Evolutionary conservation across 2,113 vertebrate genomes (phyloP).

Genomic region (Podarcis raffonei): DNA sequence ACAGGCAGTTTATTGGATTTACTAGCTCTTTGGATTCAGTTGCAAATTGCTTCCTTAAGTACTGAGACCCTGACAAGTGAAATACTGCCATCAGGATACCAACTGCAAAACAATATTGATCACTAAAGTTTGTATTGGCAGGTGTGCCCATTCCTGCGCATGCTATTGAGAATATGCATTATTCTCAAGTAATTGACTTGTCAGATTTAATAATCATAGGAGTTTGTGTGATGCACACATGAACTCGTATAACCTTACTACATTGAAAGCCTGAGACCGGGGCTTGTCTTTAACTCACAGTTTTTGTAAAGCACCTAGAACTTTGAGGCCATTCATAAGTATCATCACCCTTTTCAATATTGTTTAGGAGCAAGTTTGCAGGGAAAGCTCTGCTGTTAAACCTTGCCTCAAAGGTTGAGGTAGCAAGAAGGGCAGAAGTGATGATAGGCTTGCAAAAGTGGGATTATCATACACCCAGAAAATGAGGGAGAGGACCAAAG

Average conservation of each 20-base stretch:
- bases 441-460: neutral
- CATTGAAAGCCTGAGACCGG: neutral
- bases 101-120: neutral
- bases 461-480: neutral
- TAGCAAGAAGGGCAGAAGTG: neutral
- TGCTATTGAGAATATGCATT: neutral
- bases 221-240: neutral
- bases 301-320: neutral
- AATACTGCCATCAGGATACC: neutral
- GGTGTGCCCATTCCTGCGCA: rapidly evolving
- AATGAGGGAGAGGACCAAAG: neutral
- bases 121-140: neutral
- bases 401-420: neutral
- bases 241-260: neutral
- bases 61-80: neutral
- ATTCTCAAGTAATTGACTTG: neutral
- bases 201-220: neutral
- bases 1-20: neutral
- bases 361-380: neutral
- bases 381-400: neutral
- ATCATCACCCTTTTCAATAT: neutral
- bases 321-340: neutral
- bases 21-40: neutral
- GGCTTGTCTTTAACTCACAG: neutral
- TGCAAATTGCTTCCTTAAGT: neutral